Base-by-base conservation (phyloP, 2,888 invertebrate species). In the Troilus luridus region DNA sequence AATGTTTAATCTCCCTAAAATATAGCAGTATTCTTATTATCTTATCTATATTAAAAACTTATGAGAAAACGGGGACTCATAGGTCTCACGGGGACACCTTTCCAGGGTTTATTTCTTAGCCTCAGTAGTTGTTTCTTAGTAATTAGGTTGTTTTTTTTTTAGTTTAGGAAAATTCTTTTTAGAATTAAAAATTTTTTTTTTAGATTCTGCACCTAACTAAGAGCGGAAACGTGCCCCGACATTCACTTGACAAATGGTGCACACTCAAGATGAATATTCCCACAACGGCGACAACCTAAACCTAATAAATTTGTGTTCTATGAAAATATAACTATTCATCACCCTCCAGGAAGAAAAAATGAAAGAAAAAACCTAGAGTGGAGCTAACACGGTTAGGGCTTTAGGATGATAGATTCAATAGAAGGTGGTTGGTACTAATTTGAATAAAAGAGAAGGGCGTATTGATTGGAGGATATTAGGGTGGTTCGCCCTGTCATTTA, bases 311-410 rank as follows among this genome's bases (percentile, higher is more conserved):
- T 85, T n/a, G 85, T 85, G n/a, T 58, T 58, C 85, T 85, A 85
- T 85, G 85, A 85, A 85, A 85, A 85, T 85, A 85, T 56, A 85
- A 85, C 85, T 85, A 85, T 85, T 85, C 85, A 85, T 85, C 85
- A 85, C 85, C 21, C 11, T 12, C 12, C 8, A 24, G 67, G 6
- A 67, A 14, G 5, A 24, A 67, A 67, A 67, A 24, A 64, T 21
- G 21, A 19, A 12, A 19, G 9, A 10, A 81, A 81, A 56, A 81
- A 56, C 19, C 21, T 6, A 11, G 81, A 56, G 56, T 11, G 12
- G n/a, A n/a, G 58, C 85, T 85, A 10, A 54, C 85, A n/a, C 56
- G 21, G 85, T 85, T 56, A 58, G 85, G 56, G 85, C 85, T 85
- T 85, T 85, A 77, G 85, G 56, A 56, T 85, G 85, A 85, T 56